Evolutionary conservation across 1,140 invertebrate species (phyloP), one percentile per base, ranked within the genome.

Genomic region (Tribolium madens): DNA sequence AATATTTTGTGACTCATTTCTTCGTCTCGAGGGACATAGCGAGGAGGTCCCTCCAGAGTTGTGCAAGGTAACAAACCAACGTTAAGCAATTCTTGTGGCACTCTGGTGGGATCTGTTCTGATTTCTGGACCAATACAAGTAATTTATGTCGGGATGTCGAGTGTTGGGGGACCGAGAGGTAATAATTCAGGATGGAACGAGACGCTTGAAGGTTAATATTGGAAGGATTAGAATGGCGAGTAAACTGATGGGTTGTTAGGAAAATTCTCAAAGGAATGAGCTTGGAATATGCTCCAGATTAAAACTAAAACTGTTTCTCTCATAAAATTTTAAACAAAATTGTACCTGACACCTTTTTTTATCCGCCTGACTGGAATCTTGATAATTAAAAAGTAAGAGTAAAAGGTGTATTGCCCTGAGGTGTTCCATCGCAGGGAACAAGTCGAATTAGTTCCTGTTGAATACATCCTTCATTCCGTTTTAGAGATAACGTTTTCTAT

Each of bases 31-130:
- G 13, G 48, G 36, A 10, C 31, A n/a, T 1, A 3, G 2, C 42
- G 64, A 18, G 15, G 13, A 15, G n/a, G 31, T 76, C 75, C 75
- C 75, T n/a, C 33, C 47, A 68, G 75, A 76, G 47, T 76, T 76
- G 72, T 76, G 69, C 53, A 76, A 70, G 75, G 69, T 57, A 76
- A 76, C 75, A 76, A 76, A 76, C 68, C 68, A 76, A 64, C 64
- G 64, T 68, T 76, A 76, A 76, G 36, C 75, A 76, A 76, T 76
- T 72, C 75, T 76, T 76, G 75, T 76, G 70, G 75, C 57, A 71
- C 75, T 76, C 75, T 70, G 48, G 68, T 76, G 68, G 75, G 53
- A 52, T 48, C 21, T 52, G 31, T 72, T 53, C 42, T 52, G 46
- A 48, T 68, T 76, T 64, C 57, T 64, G 21, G 68, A 69, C 31